Percentiles rank a stretch among this genome's conserved stretches.
Evolutionary conservation across 1,140 invertebrate genomes (phyloP).

Genomic region (Thaumetopoea pityocampa): DNA sequence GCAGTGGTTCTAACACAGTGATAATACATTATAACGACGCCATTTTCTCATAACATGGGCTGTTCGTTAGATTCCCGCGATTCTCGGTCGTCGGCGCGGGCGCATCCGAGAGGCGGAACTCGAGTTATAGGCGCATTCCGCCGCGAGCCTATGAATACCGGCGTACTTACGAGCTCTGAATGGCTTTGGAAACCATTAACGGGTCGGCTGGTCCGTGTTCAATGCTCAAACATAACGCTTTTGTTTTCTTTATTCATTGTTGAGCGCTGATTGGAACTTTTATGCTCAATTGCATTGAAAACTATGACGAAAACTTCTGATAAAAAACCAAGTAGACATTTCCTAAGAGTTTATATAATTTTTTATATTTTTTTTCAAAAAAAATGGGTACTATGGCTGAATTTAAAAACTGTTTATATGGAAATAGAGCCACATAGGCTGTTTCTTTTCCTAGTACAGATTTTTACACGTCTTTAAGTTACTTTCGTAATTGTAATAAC

Average conservation of each 20-base stretch:
- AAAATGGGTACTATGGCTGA: too few relatives aligned
- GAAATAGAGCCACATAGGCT: too few relatives aligned
- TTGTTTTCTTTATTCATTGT: slow-evolving; percentile 15
- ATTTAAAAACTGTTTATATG: too few relatives aligned
- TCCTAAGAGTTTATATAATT: too few relatives aligned
- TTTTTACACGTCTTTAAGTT: too few relatives aligned
- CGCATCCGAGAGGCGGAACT: slow-evolving; percentile 54
- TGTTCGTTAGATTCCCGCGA: slow-evolving; percentile 39
- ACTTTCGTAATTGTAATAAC: too few relatives aligned
- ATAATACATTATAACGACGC: slow-evolving; percentile 1
- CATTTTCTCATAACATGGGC: slow-evolving; percentile 9
- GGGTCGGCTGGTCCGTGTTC: slow-evolving; percentile 6
- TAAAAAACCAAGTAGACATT: too few relatives aligned
- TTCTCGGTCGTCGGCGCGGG: slow-evolving; percentile 37
- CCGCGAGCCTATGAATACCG: slow-evolving; percentile 41
- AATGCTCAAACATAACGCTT: slow-evolving; percentile 13
- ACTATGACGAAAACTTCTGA: too few relatives aligned
- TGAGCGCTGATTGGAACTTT: slow-evolving; percentile 6
- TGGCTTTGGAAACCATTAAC: slow-evolving; percentile 31
- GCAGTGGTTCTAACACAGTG: too few relatives aligned
- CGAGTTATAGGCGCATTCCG: slow-evolving; percentile 56
- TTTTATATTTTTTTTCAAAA: too few relatives aligned
- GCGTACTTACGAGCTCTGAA: slow-evolving; percentile 51
- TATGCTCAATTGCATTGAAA: slow-evolving; percentile 6
- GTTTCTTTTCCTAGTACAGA: too few relatives aligned